A percentile compares a stretch with the other conserved stretches of the same genome.
Evolutionary conservation across 2,888 invertebrate genomes (phyloP).

Genomic region (Clanis bilineata): DNA sequence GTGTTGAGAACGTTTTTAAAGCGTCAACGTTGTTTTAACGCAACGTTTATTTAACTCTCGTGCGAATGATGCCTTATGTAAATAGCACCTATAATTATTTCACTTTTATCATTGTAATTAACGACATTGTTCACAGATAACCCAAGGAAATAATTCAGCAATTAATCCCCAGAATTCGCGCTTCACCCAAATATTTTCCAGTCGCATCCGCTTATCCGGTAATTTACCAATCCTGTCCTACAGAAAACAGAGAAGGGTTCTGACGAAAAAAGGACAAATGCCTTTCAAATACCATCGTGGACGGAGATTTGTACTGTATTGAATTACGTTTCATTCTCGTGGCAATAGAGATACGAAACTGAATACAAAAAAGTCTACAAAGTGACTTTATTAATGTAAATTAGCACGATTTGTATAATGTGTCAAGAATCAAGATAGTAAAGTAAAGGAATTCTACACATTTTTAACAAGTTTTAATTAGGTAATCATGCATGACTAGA

Average conservation of each 20-base stretch:
- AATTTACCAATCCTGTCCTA: conserved; percentile 43
- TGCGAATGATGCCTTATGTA: too few relatives aligned
- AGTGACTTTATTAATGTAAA: conserved; percentile 1
- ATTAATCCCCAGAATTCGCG: not conserved
- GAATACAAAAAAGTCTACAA: not conserved
- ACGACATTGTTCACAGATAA: not conserved
- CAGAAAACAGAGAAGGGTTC: conserved; percentile 67
- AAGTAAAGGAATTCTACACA: too few relatives aligned
- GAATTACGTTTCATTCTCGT: conserved; percentile 57
- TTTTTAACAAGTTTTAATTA: too few relatives aligned
- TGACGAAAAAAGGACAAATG: conserved; percentile 59
- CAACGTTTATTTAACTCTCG: too few relatives aligned
- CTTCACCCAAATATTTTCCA: conserved; percentile 7
- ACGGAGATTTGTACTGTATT: conserved; percentile 65
- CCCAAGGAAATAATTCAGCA: not conserved
- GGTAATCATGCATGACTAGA: too few relatives aligned
- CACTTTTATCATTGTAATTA: not conserved
- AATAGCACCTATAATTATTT: too few relatives aligned
- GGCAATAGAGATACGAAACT: conserved; percentile 43
- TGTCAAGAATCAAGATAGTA: too few relatives aligned
- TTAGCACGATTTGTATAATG: not conserved
- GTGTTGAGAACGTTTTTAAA: too few relatives aligned
- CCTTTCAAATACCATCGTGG: conserved; percentile 55
- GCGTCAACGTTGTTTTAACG: too few relatives aligned
- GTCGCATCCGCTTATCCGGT: conserved; percentile 14